Evolutionary conservation across 2,888 invertebrate species (phyloP).

Genomic region (Dinocampus coccinellae): DNA sequence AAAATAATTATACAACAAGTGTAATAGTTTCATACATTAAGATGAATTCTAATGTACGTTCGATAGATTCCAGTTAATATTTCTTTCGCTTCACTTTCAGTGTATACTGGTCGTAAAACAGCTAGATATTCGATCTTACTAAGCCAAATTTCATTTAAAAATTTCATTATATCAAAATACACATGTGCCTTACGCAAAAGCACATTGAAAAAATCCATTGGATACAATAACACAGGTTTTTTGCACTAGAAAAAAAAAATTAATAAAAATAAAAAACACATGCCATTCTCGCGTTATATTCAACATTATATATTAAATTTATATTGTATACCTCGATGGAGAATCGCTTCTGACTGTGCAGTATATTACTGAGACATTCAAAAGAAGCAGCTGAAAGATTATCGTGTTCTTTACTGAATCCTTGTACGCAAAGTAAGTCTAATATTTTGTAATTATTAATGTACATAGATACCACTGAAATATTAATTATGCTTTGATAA

Average conservation of each 20-base stretch:
- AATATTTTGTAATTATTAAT: slow-evolving; percentile 35
- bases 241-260: neutral
- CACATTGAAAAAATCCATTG: neutral
- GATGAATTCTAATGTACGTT: neutral
- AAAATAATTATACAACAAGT: too few species aligned
- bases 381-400: slow-evolving; percentile 43
- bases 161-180: neutral
- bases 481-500: neutral
- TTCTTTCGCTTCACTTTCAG: neutral
- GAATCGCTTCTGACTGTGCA: slow-evolving; percentile 23
- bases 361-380: slow-evolving; percentile 45
- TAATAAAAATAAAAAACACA: too few species aligned
- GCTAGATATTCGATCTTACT: neutral
- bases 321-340: neutral
- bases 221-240: neutral
- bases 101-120: neutral
- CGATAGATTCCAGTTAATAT: neutral
- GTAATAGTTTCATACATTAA: neutral
- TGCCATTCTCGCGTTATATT: too few species aligned
- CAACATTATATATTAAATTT: neutral
- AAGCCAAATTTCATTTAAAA: neutral
- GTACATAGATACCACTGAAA: slow-evolving; percentile 47
- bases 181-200: neutral
- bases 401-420: slow-evolving; percentile 40
- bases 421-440: slow-evolving; percentile 35